Evolutionary conservation across 2,888 invertebrate species (phyloP), one percentile per base, ranked within the genome.

Genomic region (Drosophila neonasuta): DNA sequence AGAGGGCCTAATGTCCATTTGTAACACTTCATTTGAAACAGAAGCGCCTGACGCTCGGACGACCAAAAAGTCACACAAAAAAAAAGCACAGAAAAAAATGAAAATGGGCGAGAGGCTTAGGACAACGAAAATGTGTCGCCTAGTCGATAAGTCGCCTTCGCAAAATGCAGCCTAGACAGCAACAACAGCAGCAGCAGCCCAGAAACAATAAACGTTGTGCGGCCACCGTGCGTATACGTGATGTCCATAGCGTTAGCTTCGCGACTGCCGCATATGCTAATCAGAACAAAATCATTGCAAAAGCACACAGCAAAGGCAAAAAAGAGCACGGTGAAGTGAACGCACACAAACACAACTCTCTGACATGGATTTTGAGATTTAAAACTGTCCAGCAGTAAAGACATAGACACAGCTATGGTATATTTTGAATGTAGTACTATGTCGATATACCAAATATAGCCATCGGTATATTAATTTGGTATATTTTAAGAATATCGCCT

Each of bases 1-100:
- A 42, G 15, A 42, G 15, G 36, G 45, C 79, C 81, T 80, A 84
- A 80, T 80, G 80, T 81, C 77, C 75, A 80, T 80, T 80, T 80
- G 80, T 80, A 81, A 80, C 80, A 80, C 80, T 80, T 80, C 82
- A 80, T 80, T 80, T 80, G 81, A 79, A 80, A 77, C 81, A 81
- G 84, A 75, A 81, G 79, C 71, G 64, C 2, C 57, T 39, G 55
- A 24, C 65, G 41, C 61, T 60, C 54, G 45, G 20, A 44, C 57
- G 17, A 50, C 50, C 62, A 48, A 59, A 77, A 70, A 70, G 74
- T 73, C 63, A 71, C 58, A 60, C 39, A 50, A 5, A 54, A 44
- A 44, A 39, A 24, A 24, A 24, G 24, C 4, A 6, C 24, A 24
- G 10, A 34, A 2, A 34, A 10, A 13, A 39, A 24, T 5, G 5